phyloP scores from a whole-genome alignment of 2,113 vertebrate genomes.

The Corythornis cristatus region DNA sequence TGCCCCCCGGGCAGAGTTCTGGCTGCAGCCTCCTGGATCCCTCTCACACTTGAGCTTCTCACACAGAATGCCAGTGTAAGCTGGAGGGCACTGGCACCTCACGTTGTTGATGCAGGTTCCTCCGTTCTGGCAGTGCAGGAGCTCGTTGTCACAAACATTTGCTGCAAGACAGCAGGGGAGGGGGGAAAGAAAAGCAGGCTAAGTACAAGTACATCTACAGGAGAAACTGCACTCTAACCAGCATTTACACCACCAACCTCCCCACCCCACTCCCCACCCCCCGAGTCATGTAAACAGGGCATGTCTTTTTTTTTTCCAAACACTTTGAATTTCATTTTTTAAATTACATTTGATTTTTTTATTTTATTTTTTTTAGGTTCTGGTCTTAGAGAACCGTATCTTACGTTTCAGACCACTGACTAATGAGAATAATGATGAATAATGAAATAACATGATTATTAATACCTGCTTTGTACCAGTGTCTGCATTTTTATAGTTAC shows the following conservation, averaged over 20 bases:
- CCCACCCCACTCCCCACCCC: not conserved
- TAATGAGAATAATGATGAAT: not conserved
- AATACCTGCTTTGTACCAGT: not conserved
- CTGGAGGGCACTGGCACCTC: conserved; percentile 86
- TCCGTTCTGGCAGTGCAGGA: conserved; percentile 95
- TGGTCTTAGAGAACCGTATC: not conserved
- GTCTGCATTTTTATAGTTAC: not conserved
- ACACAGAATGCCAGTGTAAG: conserved; percentile 89
- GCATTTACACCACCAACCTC: not conserved
- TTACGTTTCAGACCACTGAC: not conserved
- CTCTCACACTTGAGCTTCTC: conserved; percentile 87
- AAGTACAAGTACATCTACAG: not conserved
- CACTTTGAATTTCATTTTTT: not conserved
- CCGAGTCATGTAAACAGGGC: not conserved
- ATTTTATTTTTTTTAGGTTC: not conserved
- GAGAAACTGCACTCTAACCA: not conserved
- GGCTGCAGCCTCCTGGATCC: conserved; percentile 83
- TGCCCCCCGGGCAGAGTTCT: conserved; percentile 65
- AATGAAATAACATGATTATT: not conserved
- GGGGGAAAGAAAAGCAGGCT: conserved; percentile 40
- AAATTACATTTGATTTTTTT: not conserved
- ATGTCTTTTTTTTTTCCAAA: not conserved
- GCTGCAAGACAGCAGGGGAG: conserved; percentile 77
- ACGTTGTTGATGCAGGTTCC: conserved; percentile 90
- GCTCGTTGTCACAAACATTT: conserved; percentile 94